phyloP scores from a whole-genome alignment of 2,797 vertebrate species.

The Macroramphosus scolopax region DNA sequence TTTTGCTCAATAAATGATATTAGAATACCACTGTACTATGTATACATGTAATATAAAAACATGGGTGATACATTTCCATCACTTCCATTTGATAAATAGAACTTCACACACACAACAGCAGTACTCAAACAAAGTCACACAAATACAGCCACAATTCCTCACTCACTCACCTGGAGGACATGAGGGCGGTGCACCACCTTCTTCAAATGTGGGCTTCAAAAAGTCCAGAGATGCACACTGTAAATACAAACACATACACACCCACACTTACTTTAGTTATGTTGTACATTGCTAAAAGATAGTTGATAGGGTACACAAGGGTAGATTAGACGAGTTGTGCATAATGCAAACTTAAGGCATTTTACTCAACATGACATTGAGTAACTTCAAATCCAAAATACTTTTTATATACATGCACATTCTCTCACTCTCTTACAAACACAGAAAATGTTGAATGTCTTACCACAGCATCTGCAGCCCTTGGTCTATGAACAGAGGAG shows the following conservation, averaged over 20 bases:
- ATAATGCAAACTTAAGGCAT: no score
- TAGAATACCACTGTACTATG: no score
- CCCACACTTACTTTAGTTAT: background rate
- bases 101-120: no score
- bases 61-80: no score
- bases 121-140: background rate
- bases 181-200: conserved; percentile 34
- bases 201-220: conserved; percentile 42
- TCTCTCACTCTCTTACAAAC: conserved; percentile 6
- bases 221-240: conserved; percentile 53
- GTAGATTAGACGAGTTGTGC: no score
- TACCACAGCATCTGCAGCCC: conserved; percentile 62
- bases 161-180: conserved; percentile 52
- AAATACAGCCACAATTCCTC: conserved; percentile 5
- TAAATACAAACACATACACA: conserved; percentile 15
- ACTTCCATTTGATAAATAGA: no score
- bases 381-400: no score
- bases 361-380: no score
- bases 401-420: background rate
- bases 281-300: background rate
- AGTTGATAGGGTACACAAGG: no score
- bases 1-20: no score
- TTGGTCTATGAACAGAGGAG: conserved; percentile 54
- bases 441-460: conserved; percentile 29
- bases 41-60: no score